Evolutionary conservation across 2,797 vertebrate species (phyloP).

Genomic region (Mallotus villosus): DNA sequence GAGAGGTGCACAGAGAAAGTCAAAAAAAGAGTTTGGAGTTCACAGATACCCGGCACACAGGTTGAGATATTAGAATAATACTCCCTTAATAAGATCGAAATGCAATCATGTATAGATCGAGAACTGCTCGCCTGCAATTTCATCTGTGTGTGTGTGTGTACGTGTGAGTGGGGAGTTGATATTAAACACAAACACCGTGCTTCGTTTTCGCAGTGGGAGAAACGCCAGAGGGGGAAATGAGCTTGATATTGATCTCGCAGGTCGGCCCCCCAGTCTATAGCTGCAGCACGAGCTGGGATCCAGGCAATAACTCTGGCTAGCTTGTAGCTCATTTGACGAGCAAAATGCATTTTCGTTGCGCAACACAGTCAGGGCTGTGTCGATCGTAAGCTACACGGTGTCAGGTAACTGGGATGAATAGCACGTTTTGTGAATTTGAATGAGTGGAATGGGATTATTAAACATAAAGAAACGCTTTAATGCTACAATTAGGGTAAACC

Average conservation of each 20-base stretch:
- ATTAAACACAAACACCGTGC: constrained; percentile 2
- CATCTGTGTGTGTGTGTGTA: neutral
- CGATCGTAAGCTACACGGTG: too few relatives aligned
- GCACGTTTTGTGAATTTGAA: too few relatives aligned
- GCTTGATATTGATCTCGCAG: constrained; percentile 5
- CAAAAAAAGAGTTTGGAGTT: neutral
- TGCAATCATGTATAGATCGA: constrained; percentile 24
- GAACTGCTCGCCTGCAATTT: neutral
- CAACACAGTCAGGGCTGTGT: too few relatives aligned
- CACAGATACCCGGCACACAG: neutral
- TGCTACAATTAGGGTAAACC: too few relatives aligned
- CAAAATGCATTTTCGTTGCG: neutral
- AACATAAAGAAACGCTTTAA: neutral
- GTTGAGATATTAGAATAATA: constrained; percentile 26
- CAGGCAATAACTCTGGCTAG: neutral
- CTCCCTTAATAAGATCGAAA: constrained; percentile 31
- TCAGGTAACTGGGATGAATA: too few relatives aligned
- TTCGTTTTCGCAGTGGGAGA: neutral
- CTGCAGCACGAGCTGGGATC: neutral
- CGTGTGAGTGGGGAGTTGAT: neutral
- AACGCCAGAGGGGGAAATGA: neutral
- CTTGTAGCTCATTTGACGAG: neutral
- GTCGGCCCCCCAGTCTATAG: neutral
- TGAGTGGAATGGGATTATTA: neutral
- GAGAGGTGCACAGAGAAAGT: too few relatives aligned